Conservation (phyloP, 1,140 invertebrate species). For the Drosophila suzukii region DNA sequence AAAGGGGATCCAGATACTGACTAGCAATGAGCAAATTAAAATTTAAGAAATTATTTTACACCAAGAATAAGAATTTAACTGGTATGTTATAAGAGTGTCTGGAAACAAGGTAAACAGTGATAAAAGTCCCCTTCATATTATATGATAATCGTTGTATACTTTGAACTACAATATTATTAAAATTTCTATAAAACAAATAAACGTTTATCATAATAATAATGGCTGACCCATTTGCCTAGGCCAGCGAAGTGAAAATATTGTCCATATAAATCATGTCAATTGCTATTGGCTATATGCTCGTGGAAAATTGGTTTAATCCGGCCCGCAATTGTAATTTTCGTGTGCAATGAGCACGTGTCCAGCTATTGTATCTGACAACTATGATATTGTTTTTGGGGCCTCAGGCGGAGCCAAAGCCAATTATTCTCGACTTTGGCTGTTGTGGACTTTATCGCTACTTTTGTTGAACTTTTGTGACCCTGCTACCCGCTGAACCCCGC, state of each 20-base stretch:
- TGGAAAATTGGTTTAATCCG: constrained; percentile 44
- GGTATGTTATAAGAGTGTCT: too few relatives aligned
- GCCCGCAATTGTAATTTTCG: constrained; percentile 32
- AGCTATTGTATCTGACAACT: constrained; percentile 55
- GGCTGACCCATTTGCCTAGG: constrained; percentile 46
- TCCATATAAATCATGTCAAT: constrained; percentile 67
- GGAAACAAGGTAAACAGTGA: too few relatives aligned
- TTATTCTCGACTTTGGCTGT: constrained; percentile 41
- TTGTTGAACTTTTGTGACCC: constrained; percentile 40
- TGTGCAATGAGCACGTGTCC: constrained; percentile 61
- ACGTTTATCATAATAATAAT: constrained; percentile 35
- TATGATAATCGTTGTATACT: too few relatives aligned
- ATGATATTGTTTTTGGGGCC: constrained; percentile 31
- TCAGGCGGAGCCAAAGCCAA: constrained; percentile 41
- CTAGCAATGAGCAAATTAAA: background rate
- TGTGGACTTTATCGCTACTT: constrained; percentile 33
- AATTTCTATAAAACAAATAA: constrained; percentile 8
- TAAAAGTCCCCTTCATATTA: too few relatives aligned
- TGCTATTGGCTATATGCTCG: constrained; percentile 24
- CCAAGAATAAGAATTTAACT: too few relatives aligned
- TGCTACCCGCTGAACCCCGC: background rate
- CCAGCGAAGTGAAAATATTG: constrained; percentile 42
- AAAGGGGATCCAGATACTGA: background rate
- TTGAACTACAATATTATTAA: background rate
- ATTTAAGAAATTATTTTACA: background rate